These are phyloP conservation scores for Subacronicta megacephala DNA, from an alignment of 2,888 invertebrate species.

Conservation along the genomic window DNA sequence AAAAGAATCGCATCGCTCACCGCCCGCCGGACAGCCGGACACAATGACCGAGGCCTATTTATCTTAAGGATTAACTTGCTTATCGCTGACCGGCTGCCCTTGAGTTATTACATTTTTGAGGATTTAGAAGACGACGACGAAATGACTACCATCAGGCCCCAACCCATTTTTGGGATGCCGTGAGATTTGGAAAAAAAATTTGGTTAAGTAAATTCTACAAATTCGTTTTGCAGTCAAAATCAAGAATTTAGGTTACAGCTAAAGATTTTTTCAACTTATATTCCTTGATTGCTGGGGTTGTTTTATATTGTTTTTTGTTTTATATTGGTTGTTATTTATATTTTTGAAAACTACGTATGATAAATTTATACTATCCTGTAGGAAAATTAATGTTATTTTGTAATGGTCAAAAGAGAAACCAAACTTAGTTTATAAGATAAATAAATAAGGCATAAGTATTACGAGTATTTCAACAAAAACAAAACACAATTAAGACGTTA, in stretches of 20 bases:
- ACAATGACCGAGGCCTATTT: constrained; percentile 84
- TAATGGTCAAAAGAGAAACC: not conserved
- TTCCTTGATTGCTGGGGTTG: too few relatives aligned
- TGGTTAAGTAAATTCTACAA: not conserved
- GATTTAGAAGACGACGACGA: constrained; percentile 40
- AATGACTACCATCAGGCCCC: too few relatives aligned
- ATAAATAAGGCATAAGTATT: constrained; percentile 33
- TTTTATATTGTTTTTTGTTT: too few relatives aligned
- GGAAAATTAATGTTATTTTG: too few relatives aligned
- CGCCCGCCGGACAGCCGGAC: constrained; percentile 72
- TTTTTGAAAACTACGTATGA: too few relatives aligned
- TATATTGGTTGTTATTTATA: too few relatives aligned
- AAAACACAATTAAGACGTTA: constrained; percentile 83
- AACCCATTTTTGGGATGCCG: too few relatives aligned
- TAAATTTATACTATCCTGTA: too few relatives aligned
- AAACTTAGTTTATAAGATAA: constrained; percentile 8
- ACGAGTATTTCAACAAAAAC: constrained; percentile 68
- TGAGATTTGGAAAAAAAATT: constrained; percentile 37
- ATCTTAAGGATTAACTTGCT: constrained; percentile 87
- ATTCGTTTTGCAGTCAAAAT: not conserved
- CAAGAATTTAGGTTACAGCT: not conserved
- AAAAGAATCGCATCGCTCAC: constrained; percentile 88
- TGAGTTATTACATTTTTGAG: constrained; percentile 67
- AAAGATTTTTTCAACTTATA: too few relatives aligned
- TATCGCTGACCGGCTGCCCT: constrained; percentile 74